Percentiles rank a stretch among this genome's conserved stretches.
Evolutionary conservation across 2,888 invertebrate genomes (phyloP).

Genomic region (Aplocera efformata): DNA sequence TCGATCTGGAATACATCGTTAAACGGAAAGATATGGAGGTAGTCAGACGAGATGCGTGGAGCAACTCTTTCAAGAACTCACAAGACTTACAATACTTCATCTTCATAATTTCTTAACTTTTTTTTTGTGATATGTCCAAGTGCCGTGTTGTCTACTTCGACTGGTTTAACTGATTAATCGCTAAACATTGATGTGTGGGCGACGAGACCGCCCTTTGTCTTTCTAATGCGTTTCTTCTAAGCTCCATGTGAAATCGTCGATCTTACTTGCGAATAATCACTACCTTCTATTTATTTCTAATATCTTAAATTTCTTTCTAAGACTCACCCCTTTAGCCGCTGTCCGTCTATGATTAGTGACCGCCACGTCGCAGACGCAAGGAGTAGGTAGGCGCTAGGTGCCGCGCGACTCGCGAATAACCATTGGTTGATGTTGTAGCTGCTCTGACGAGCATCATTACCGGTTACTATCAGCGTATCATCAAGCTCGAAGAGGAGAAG

Average conservation of each 20-base stretch:
- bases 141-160: conserved; percentile 67
- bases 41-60: conserved; percentile 74
- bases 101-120: conserved; percentile 56
- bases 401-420: conserved; percentile 52
- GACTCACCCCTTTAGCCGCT: conserved; percentile 58
- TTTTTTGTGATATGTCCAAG: conserved; percentile 61
- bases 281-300: conserved; percentile 57
- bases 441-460: conserved; percentile 85
- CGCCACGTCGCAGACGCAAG: conserved; percentile 28
- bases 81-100: conserved; percentile 52
- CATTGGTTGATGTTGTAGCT: conserved; percentile 78
- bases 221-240: conserved; percentile 67
- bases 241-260: conserved; percentile 62
- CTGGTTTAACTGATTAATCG: conserved; percentile 60
- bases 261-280: conserved; percentile 55
- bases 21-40: conserved; percentile 99
- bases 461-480: conserved; percentile 91
- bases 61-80: conserved; percentile 66
- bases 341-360: conserved; percentile 50
- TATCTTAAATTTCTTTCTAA: conserved; percentile 51
- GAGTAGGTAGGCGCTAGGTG: conserved; percentile 10
- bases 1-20: conserved; percentile 98
- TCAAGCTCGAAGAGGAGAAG: conserved; percentile 93
- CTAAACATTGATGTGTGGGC: conserved; percentile 51
- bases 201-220: conserved; percentile 41